Conservation (phyloP, 2,797 vertebrate genomes). For the Crypturellus tataupa region DNA sequence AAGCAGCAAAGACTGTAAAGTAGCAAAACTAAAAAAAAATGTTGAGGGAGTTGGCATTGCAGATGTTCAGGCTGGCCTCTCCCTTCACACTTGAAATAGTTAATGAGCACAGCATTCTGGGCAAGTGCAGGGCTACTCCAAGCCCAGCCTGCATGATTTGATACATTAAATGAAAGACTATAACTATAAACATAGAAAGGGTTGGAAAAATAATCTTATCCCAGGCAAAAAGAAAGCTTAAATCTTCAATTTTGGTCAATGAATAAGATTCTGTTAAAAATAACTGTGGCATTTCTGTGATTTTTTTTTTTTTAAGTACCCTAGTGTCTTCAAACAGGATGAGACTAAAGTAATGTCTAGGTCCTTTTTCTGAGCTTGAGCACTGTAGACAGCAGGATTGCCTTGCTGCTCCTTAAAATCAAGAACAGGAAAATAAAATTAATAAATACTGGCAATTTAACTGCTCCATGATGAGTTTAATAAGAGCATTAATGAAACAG, state of each 20-base stretch:
- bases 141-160: not conserved
- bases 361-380: slow-evolving; percentile 5
- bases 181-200: not conserved
- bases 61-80: not conserved
- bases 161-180: not conserved
- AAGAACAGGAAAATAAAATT: not conserved
- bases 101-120: not conserved
- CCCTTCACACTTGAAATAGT: accelerated
- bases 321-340: not conserved
- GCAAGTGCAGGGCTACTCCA: not conserved
- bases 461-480: not conserved
- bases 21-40: not conserved
- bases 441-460: not conserved
- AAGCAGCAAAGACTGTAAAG: not conserved
- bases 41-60: not conserved
- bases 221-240: slow-evolving; percentile 33
- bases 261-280: slow-evolving; percentile 37
- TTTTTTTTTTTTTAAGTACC: not conserved
- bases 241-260: slow-evolving; percentile 27
- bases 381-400: not conserved
- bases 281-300: slow-evolving; percentile 2
- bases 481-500: not conserved
- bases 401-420: not conserved
- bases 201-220: slow-evolving; percentile 29
- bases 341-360: not conserved